These are phyloP conservation scores for Scaptodrosophila lebanonensis DNA, from an alignment of 1,140 invertebrate species.

Conservation along the genomic window DNA sequence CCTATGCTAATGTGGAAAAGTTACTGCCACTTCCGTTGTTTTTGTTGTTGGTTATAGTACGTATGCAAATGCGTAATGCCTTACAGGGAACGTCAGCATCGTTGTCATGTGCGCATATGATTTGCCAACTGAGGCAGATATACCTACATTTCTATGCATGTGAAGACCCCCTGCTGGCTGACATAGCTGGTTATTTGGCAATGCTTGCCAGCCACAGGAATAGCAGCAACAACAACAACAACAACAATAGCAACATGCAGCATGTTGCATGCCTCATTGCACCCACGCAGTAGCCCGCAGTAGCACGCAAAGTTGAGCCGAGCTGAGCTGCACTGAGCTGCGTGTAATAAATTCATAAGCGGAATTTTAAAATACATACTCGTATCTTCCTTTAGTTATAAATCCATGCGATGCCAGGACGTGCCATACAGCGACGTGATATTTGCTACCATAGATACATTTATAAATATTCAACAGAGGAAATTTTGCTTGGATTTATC, in stretches of 20 bases:
- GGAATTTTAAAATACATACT: conserved; percentile 48
- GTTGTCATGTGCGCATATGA: conserved; percentile 56
- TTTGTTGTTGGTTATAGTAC: no score
- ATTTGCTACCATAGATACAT: conserved; percentile 23
- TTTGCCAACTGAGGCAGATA: conserved; percentile 34
- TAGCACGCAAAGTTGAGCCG: conserved; percentile 1
- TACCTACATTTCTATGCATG: no score
- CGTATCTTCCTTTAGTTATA: conserved; percentile 36
- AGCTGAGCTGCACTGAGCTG: conserved; percentile 2
- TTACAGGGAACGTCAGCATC: conserved; percentile 9
- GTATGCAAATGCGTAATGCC: conserved; percentile 49
- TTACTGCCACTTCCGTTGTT: no score
- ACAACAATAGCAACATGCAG: not conserved
- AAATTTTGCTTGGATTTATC: conserved; percentile 11
- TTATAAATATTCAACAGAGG: conserved; percentile 59
- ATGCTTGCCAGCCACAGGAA: conserved; percentile 3
- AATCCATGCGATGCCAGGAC: conserved; percentile 25
- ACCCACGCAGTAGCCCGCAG: conserved; percentile 29
- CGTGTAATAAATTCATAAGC: conserved; percentile 65
- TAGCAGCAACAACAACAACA: not conserved
- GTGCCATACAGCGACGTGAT: conserved; percentile 44
- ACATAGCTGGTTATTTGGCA: not conserved
- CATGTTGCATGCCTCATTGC: conserved; percentile 23
- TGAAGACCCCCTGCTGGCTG: not conserved
- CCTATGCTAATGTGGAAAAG: no score